Evolutionary conservation across 2,113 vertebrate species (phyloP).

Genomic region (Falco punctatus): DNA sequence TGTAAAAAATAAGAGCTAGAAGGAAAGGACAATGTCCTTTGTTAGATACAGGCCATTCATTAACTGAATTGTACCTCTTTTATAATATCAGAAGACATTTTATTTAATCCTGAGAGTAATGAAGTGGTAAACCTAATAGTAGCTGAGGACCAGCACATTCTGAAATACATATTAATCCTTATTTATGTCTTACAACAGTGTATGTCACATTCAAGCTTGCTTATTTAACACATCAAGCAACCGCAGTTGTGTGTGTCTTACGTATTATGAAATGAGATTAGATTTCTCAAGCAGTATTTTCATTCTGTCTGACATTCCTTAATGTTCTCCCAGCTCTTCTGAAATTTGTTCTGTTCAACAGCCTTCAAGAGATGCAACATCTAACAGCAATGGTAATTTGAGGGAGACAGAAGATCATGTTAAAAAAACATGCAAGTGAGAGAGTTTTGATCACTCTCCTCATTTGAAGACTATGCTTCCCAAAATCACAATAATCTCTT

Average conservation of each 20-base stretch:
- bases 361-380: slow-evolving; percentile 6
- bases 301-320: neutral
- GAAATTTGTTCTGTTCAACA: slow-evolving; percentile 27
- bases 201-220: neutral
- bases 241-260: neutral
- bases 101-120: neutral
- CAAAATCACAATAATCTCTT: neutral
- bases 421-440: neutral
- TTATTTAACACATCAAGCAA: slow-evolving; percentile 16
- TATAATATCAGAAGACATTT: neutral
- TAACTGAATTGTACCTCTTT: neutral
- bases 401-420: neutral
- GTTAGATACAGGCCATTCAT: neutral
- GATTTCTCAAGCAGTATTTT: slow-evolving; percentile 34
- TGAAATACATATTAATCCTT: neutral
- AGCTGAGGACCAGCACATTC: neutral
- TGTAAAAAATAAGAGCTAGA: neutral
- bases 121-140: neutral
- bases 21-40: neutral
- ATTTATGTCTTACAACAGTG: neutral
- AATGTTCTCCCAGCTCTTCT: slow-evolving; percentile 6
- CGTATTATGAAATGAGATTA: slow-evolving; percentile 18
- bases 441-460: slow-evolving; percentile 9
- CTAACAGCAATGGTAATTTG: neutral
- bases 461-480: neutral